A percentile compares a stretch with the other conserved stretches of the same genome.
These are phyloP conservation scores for Pelosia muscerda DNA, from an alignment of 2,888 invertebrate species.

Conservation along the genomic window DNA sequence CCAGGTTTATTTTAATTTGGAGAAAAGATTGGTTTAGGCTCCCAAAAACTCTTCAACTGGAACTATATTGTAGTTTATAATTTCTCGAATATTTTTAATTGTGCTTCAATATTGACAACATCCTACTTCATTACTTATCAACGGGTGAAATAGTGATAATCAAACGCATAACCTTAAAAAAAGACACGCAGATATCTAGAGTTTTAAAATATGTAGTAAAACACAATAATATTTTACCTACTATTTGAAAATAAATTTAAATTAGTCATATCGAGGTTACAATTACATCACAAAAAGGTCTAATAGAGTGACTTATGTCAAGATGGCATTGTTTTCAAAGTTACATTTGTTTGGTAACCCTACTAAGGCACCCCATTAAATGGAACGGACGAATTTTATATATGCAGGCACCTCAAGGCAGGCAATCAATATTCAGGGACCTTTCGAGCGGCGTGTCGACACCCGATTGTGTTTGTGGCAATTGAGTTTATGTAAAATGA, in stretches of 20 bases:
- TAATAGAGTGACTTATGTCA: background rate
- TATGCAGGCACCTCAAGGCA: conserved; percentile 53
- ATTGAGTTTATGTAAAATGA: conserved; percentile 49
- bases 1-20: too few relatives aligned
- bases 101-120: too few relatives aligned
- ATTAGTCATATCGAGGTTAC: background rate
- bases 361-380: conserved; percentile 53
- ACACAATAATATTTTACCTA: too few relatives aligned
- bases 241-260: background rate
- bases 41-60: too few relatives aligned
- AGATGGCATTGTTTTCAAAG: conserved; percentile 7
- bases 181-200: too few relatives aligned
- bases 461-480: conserved; percentile 43
- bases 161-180: too few relatives aligned
- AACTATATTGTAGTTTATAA: too few relatives aligned
- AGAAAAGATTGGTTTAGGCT: too few relatives aligned
- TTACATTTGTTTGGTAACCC: conserved; percentile 36
- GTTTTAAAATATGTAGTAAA: too few relatives aligned
- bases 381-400: conserved; percentile 61
- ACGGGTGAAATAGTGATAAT: too few relatives aligned
- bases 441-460: conserved; percentile 38
- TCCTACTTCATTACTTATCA: too few relatives aligned
- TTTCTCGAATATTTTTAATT: too few relatives aligned
- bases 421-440: conserved; percentile 58
- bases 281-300: background rate